Evolutionary conservation across 2,113 vertebrate species (phyloP).

Genomic region (Hyaena hyaena): DNA sequence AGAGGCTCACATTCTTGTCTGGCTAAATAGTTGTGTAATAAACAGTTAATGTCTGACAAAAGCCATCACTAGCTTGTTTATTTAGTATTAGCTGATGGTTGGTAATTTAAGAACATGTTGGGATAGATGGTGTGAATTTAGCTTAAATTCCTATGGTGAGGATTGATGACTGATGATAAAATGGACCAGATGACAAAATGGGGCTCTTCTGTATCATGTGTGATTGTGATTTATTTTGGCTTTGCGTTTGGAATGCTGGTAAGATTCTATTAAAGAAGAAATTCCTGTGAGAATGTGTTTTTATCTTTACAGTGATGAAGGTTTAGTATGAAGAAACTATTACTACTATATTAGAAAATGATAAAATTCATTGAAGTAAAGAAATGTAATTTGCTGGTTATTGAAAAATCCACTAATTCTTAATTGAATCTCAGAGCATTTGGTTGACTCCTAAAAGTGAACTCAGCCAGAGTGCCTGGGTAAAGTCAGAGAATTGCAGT

Average conservation of each 20-base stretch:
- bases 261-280: conserved; percentile 1
- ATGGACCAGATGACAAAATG: background rate
- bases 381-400: conserved; percentile 61
- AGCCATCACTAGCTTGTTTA: background rate
- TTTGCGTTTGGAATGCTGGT: conserved; percentile 32
- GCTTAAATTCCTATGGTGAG: background rate
- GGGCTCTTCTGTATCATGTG: background rate
- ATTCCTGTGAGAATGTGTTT: conserved; percentile 60
- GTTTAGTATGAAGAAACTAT: conserved; percentile 55
- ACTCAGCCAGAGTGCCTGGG: conserved; percentile 61
- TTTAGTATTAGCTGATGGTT: conserved; percentile 16
- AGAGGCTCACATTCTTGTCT: background rate
- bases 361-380: conserved; percentile 68
- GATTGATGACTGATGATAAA: background rate
- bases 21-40: background rate
- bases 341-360: conserved; percentile 52
- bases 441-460: conserved; percentile 76
- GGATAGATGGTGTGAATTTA: conserved; percentile 20
- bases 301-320: conserved; percentile 62
- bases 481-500: conserved; percentile 63
- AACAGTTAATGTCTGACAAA: background rate
- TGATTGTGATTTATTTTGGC: background rate
- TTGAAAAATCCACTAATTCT: conserved; percentile 70
- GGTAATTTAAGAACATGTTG: conserved; percentile 24
- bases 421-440: conserved; percentile 76